Conservation (phyloP, 2,797 vertebrate species). For the Gobio occitaniae region DNA sequence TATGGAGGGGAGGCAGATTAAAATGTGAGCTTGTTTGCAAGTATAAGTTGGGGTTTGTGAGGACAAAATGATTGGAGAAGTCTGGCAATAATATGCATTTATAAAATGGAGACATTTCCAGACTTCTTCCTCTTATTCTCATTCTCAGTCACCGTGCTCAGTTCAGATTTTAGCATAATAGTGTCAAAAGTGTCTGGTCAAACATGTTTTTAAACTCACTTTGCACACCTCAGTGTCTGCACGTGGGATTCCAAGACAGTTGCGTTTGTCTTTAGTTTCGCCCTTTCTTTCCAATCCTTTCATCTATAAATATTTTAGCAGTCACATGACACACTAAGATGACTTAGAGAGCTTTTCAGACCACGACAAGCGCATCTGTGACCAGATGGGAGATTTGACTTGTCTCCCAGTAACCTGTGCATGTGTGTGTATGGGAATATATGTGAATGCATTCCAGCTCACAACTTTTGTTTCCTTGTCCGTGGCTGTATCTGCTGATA, state of each 20-base stretch:
- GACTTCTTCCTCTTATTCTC: background rate
- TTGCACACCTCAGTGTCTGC: conserved; percentile 23
- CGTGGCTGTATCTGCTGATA: conserved; percentile 39
- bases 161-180: background rate
- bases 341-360: conserved; percentile 9
- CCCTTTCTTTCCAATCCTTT: conserved; percentile 9
- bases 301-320: conserved; percentile 29
- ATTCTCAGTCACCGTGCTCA: background rate
- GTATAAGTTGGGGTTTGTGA: no score
- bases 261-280: background rate
- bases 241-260: background rate
- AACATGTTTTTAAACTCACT: conserved; percentile 4
- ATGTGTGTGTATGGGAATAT: conserved; percentile 16
- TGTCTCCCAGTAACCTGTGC: background rate
- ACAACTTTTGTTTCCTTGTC: conserved; percentile 13
- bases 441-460: conserved; percentile 16
- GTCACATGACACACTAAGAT: conserved; percentile 33
- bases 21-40: background rate
- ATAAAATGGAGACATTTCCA: background rate
- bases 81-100: background rate
- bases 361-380: background rate
- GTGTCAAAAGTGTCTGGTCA: background rate
- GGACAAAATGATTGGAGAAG: background rate
- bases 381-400: conserved; percentile 29
- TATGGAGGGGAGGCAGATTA: background rate